These are phyloP conservation scores for Scarus forsteni DNA, from an alignment of 2,797 vertebrate genomes.

Conservation along the genomic window DNA sequence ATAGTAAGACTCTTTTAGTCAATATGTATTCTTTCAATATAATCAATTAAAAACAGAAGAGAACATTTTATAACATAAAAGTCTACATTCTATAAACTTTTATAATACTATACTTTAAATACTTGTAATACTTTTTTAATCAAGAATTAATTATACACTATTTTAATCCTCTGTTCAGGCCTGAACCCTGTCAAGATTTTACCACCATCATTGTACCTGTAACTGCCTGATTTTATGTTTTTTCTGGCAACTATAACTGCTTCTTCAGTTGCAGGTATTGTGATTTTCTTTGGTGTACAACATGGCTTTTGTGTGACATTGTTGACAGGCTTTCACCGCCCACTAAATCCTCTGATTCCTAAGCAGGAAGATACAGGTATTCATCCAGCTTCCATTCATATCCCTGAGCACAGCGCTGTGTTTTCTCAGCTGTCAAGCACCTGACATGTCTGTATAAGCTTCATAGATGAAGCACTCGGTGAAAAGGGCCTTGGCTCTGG, in stretches of 20 bases:
- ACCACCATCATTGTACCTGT: conserved; percentile 11
- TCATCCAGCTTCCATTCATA: conserved; percentile 61
- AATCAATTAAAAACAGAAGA: too few relatives aligned
- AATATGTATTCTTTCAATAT: too few relatives aligned
- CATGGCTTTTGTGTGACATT: conserved; percentile 60
- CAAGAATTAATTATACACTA: too few relatives aligned
- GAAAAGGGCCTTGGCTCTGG: conserved; percentile 51
- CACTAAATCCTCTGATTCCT: conserved; percentile 75
- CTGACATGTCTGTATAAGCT: conserved; percentile 66
- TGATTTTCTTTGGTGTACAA: conserved; percentile 45
- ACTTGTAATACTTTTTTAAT: too few relatives aligned
- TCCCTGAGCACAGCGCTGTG: conserved; percentile 55
- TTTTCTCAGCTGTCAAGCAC: conserved; percentile 73
- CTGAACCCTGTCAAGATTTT: background rate
- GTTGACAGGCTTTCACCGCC: conserved; percentile 78
- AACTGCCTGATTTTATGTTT: conserved; percentile 4
- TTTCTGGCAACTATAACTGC: conserved; percentile 27
- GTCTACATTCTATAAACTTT: too few relatives aligned
- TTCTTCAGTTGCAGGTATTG: conserved; percentile 21
- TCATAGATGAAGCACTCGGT: conserved; percentile 51
- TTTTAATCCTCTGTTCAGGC: background rate
- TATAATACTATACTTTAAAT: too few relatives aligned
- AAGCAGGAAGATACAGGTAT: conserved; percentile 75
- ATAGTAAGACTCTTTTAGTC: too few relatives aligned
- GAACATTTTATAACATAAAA: too few relatives aligned